These are phyloP conservation scores for Acanthococcus lagerstroemiae DNA, from an alignment of 2,888 invertebrate genomes.

Conservation along the genomic window DNA sequence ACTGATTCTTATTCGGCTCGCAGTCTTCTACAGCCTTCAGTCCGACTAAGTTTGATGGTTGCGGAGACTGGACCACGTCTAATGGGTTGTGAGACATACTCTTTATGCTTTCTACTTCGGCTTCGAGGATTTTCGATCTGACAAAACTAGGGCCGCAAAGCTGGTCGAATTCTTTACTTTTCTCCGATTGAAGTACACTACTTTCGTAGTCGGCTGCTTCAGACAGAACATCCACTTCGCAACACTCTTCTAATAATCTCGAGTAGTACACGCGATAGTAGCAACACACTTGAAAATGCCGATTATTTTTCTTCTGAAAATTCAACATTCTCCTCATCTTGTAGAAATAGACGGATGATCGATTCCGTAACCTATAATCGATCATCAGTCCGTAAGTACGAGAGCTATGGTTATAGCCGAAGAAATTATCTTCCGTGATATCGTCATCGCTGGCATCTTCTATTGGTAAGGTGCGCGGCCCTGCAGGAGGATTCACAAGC, in stretches of 20 bases:
- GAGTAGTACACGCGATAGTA: not conserved
- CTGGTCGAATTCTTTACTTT: too few species aligned
- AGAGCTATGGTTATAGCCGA: not conserved
- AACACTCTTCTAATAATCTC: not conserved
- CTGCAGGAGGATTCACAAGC: too few species aligned
- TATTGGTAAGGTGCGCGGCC: too few species aligned
- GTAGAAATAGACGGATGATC: constrained; percentile 2
- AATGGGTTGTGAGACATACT: not conserved
- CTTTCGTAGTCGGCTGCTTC: not conserved
- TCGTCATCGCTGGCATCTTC: not conserved
- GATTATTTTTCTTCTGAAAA: constrained; percentile 16
- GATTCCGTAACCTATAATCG: constrained; percentile 11
- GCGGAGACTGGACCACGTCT: not conserved
- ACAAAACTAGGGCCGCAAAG: not conserved
- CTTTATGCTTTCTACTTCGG: too few species aligned
- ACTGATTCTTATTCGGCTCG: not conserved
- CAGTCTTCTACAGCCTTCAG: not conserved
- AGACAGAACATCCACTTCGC: not conserved
- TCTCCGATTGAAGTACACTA: too few species aligned
- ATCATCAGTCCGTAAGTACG: constrained; percentile 11
- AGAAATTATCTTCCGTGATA: not conserved
- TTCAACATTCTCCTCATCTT: constrained; percentile 7
- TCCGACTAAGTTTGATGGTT: not conserved
- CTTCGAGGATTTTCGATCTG: not conserved
- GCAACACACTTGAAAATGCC: not conserved